A percentile compares a stretch with the other conserved stretches of the same genome.
Conservation (phyloP, 2,797 vertebrate genomes). For the Brotula barbata region DNA sequence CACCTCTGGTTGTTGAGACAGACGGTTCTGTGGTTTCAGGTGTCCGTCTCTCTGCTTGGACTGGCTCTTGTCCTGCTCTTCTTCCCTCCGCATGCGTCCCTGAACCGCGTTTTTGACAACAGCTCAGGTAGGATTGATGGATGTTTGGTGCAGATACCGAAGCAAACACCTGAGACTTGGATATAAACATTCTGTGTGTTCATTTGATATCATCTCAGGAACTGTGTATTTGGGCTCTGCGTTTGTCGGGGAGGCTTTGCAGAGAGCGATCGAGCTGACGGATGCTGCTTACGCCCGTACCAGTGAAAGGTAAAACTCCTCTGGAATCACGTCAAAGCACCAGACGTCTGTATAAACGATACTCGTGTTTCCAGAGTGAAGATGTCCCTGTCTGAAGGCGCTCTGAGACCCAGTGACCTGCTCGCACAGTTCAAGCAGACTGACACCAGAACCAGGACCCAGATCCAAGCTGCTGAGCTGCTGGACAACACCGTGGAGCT, state of each 20-base stretch:
- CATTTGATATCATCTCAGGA: conserved; percentile 48
- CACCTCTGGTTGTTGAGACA: not conserved
- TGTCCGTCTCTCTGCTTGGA: conserved; percentile 53
- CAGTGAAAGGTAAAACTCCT: conserved; percentile 71
- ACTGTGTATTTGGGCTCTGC: conserved; percentile 64
- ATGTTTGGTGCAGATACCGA: not conserved
- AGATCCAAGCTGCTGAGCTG: conserved; percentile 79
- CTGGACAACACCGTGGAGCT: conserved; percentile 83
- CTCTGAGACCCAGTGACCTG: conserved; percentile 79
- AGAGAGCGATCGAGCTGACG: conserved; percentile 72
- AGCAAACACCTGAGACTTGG: not conserved
- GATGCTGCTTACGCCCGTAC: conserved; percentile 76
- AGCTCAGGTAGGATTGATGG: conserved; percentile 70
- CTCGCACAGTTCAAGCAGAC: conserved; percentile 83
- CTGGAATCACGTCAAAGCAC: not conserved
- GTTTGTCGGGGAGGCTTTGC: conserved; percentile 76
- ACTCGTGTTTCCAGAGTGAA: conserved; percentile 68
- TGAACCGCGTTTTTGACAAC: conserved; percentile 50
- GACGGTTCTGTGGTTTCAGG: conserved; percentile 57
- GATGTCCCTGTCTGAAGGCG: conserved; percentile 73
- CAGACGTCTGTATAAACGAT: not conserved
- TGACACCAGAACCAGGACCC: conserved; percentile 71
- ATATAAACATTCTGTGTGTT: not conserved
- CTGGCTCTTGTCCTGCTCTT: conserved; percentile 60
- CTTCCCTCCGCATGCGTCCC: conserved; percentile 51